A percentile compares a stretch with the other conserved stretches of the same genome.
Evolutionary conservation across 37 sponge, comb jelly and placozoan genomes (phyloP).

Genomic region (Cladorhizidae sp.): DNA sequence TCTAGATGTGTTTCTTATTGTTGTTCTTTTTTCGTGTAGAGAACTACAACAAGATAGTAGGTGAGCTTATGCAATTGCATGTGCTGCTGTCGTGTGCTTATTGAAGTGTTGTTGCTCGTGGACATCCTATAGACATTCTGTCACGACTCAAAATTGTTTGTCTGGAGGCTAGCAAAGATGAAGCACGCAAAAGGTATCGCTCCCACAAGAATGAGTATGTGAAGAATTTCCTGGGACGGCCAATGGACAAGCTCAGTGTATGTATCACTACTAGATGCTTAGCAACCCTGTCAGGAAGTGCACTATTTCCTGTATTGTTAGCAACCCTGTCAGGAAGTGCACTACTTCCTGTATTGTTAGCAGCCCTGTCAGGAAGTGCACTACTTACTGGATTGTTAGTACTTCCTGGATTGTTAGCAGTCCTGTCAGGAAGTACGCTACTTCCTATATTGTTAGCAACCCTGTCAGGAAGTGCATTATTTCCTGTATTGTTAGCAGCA

Average conservation of each 20-base stretch:
- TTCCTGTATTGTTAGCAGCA: too few relatives aligned
- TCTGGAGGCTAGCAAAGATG: constrained; percentile 70
- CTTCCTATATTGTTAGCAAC: too few relatives aligned
- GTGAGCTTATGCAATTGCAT: constrained; percentile 36
- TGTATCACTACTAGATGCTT: constrained; percentile 11
- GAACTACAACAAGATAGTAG: constrained; percentile 83
- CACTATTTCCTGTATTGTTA: too few relatives aligned
- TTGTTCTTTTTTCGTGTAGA: constrained; percentile 46
- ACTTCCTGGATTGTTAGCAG: too few relatives aligned
- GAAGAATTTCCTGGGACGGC: constrained; percentile 69
- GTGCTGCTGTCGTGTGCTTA: too few relatives aligned
- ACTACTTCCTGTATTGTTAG: too few relatives aligned
- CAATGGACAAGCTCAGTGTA: constrained; percentile 92
- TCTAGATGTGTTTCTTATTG: background rate
- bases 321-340: too few relatives aligned
- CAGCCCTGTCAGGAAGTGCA: too few relatives aligned
- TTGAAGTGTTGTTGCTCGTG: background rate
- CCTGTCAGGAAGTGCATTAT: too few relatives aligned
- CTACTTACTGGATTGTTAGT: too few relatives aligned
- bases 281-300: background rate
- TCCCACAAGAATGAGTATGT: constrained; percentile 72
- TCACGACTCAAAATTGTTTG: constrained; percentile 77
- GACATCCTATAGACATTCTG: constrained; percentile 46
- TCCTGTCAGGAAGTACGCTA: too few relatives aligned
- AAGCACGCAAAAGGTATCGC: constrained; percentile 70